These are phyloP conservation scores for Pipistrellus pygmaeus DNA, from an alignment of 2,797 vertebrate genomes.

Conservation along the genomic window DNA sequence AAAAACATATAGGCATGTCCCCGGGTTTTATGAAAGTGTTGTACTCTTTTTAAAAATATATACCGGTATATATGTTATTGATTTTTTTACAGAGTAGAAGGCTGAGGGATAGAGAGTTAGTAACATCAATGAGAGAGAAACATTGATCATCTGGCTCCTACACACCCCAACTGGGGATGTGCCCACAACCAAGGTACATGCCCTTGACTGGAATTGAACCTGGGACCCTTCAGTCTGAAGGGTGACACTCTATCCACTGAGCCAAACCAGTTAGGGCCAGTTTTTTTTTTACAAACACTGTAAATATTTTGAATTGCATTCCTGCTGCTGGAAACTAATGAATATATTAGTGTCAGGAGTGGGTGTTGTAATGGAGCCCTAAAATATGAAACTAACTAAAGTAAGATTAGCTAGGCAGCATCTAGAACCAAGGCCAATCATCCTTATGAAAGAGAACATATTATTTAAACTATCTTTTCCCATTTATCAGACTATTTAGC, in stretches of 20 bases:
- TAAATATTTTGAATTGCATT: constrained; percentile 20
- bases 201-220: too few relatives aligned
- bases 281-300: background rate
- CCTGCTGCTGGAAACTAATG: constrained; percentile 12
- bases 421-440: background rate
- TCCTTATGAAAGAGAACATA: background rate
- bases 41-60: background rate
- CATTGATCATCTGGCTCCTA: too few relatives aligned
- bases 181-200: too few relatives aligned
- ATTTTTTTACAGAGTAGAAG: too few relatives aligned
- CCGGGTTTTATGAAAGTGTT: background rate
- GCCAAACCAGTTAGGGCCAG: background rate
- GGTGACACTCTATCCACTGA: too few relatives aligned
- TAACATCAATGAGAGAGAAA: too few relatives aligned
- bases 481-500: background rate
- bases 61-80: background rate
- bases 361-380: background rate
- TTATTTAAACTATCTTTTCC: background rate
- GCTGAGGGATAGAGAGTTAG: too few relatives aligned
- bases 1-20: background rate
- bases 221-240: too few relatives aligned
- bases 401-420: background rate
- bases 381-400: background rate
- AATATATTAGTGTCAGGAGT: background rate
- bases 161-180: too few relatives aligned